Evolutionary conservation across 2,888 invertebrate genomes (phyloP).

Genomic region (Nesidiocoris tenuis): DNA sequence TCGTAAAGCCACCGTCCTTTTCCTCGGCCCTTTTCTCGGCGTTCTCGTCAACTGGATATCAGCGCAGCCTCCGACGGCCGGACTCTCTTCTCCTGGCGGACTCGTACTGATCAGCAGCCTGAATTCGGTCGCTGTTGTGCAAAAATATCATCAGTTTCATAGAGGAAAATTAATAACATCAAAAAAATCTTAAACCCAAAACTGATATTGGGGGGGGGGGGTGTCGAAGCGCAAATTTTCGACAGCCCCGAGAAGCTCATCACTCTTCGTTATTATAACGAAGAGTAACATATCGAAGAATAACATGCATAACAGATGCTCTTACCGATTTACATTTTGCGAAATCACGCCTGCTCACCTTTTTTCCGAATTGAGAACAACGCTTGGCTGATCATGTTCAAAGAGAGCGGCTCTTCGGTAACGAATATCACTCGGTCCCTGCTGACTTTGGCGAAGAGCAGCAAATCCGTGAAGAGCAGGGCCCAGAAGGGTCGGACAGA

Average conservation of each 20-base stretch:
- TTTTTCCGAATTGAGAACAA: slow-evolving; percentile 84
- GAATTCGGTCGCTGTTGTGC: slow-evolving; percentile 81
- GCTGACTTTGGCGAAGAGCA: slow-evolving; percentile 82
- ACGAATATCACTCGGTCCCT: slow-evolving; percentile 83
- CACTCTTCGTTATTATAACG: no score
- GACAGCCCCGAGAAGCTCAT: no score
- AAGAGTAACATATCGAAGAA: no score
- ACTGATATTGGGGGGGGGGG: no score
- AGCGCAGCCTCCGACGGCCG: slow-evolving; percentile 68
- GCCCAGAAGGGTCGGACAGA: slow-evolving; percentile 83
- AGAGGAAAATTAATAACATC: no score
- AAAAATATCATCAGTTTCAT: no score
- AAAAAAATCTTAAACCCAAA: no score
- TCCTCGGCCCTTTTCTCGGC: slow-evolving; percentile 65
- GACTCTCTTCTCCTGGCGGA: slow-evolving; percentile 68
- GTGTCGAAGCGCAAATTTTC: no score
- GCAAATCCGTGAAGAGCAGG: slow-evolving; percentile 76
- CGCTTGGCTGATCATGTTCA: slow-evolving; percentile 76
- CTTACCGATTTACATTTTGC: no score
- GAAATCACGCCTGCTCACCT: no score
- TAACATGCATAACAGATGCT: no score
- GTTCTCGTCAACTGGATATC: slow-evolving; percentile 59
- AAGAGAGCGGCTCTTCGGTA: slow-evolving; percentile 79
- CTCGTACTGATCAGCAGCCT: slow-evolving; percentile 62
- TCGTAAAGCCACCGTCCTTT: slow-evolving; percentile 70